These are phyloP conservation scores for Malurus leucopterus DNA, from an alignment of 2,797 vertebrate species.

Conservation along the genomic window DNA sequence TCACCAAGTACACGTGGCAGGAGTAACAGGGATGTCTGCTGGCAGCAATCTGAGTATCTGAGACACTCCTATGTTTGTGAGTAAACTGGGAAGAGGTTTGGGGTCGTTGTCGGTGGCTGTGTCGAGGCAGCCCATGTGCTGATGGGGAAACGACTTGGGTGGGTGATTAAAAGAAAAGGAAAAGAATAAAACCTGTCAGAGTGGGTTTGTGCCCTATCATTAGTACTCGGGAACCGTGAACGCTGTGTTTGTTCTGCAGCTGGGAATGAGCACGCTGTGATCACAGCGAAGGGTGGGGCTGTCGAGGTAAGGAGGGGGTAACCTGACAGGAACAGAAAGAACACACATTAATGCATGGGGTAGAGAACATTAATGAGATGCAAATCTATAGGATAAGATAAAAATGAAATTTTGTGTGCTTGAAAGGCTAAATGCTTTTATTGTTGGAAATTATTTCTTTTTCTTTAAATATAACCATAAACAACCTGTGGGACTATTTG, in stretches of 20 bases:
- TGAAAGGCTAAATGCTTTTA: not conserved
- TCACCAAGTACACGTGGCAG: not conserved
- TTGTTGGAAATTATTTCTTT: not conserved
- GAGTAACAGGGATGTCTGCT: not conserved
- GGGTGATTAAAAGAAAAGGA: not conserved
- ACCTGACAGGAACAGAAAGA: not conserved
- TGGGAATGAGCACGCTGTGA: not conserved
- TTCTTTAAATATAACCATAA: not conserved
- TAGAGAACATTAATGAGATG: not conserved
- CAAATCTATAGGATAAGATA: not conserved
- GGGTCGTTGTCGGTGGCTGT: not conserved
- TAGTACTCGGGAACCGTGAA: not conserved
- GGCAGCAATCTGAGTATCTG: not conserved
- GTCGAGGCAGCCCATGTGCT: not conserved
- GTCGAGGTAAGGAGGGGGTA: not conserved
- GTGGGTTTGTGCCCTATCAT: not conserved
- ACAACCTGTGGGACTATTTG: not conserved
- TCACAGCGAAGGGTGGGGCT: not conserved
- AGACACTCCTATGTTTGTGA: not conserved
- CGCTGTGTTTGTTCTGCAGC: not conserved
- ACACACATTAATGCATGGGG: not conserved
- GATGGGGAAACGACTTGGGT: not conserved
- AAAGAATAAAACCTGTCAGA: not conserved
- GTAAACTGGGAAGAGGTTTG: not conserved
- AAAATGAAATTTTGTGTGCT: not conserved